Evolutionary conservation across 1,140 invertebrate species (phyloP).

Genomic region (Sitodiplosis mosellana): DNA sequence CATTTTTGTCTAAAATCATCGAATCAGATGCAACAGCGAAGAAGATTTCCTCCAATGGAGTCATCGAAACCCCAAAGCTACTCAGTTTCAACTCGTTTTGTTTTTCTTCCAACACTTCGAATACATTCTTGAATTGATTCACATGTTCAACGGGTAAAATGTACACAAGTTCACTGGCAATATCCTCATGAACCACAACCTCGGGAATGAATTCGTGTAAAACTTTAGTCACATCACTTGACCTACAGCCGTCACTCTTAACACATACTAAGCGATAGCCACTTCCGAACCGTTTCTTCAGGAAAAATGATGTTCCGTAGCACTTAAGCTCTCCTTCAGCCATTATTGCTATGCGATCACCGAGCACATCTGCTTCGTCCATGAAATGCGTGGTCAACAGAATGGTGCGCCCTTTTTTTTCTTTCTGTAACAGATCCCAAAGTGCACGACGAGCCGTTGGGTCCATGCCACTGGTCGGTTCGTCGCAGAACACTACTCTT

Average conservation of each 20-base stretch:
- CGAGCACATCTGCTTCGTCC: conserved; percentile 70
- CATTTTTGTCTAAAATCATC: no score
- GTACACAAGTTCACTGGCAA: background rate
- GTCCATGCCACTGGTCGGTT: conserved; percentile 91
- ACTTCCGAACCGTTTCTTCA: conserved; percentile 66
- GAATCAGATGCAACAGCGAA: conserved; percentile 27
- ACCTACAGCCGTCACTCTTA: conserved; percentile 18
- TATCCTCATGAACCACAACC: background rate
- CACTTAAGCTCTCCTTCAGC: conserved; percentile 63
- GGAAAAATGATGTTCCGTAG: conserved; percentile 67
- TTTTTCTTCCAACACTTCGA: conserved; percentile 38
- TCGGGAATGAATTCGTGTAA: conserved; percentile 15
- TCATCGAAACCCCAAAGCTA: conserved; percentile 41
- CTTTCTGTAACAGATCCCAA: conserved; percentile 62
- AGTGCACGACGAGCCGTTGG: conserved; percentile 72
- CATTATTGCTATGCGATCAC: conserved; percentile 84
- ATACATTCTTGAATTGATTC: conserved; percentile 27
- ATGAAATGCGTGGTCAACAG: conserved; percentile 94
- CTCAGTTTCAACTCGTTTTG: conserved; percentile 36
- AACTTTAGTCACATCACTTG: conserved; percentile 12
- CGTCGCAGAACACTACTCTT: conserved; percentile 66
- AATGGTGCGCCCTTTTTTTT: conserved; percentile 46
- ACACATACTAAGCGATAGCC: conserved; percentile 26
- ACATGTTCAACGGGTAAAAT: conserved; percentile 15
- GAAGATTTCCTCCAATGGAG: conserved; percentile 84